These are phyloP conservation scores for Camptogramma bilineatum DNA, from an alignment of 2,888 invertebrate species.

Conservation along the genomic window DNA sequence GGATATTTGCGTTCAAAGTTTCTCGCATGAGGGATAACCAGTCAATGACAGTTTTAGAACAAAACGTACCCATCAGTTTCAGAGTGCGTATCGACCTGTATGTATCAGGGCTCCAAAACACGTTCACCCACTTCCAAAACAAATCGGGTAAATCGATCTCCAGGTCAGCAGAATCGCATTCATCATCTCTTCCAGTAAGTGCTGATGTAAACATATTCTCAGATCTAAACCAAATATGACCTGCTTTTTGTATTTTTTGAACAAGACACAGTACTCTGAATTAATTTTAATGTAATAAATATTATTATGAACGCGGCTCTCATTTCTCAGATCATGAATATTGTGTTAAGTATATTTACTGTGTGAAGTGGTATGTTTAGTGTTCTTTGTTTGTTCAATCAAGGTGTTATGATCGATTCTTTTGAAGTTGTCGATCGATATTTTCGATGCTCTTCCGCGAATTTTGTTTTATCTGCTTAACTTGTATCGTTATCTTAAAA, in stretches of 20 bases:
- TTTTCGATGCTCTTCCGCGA: not conserved
- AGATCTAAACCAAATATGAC: slow-evolving; percentile 32
- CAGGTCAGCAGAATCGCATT: slow-evolving; percentile 33
- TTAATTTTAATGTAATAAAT: slow-evolving; percentile 35
- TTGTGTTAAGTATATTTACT: not conserved
- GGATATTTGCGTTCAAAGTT: not conserved
- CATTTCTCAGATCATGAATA: slow-evolving; percentile 16
- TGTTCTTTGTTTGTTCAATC: slow-evolving; percentile 18
- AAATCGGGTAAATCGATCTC: slow-evolving; percentile 26
- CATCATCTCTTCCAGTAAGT: slow-evolving; percentile 30
- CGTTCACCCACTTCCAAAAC: slow-evolving; percentile 22
- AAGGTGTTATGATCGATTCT: slow-evolving; percentile 5
- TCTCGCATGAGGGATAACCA: too few relatives aligned
- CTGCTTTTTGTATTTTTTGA: slow-evolving; percentile 30
- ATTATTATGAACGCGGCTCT: slow-evolving; percentile 15
- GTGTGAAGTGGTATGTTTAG: slow-evolving; percentile 2
- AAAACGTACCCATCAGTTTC: not conserved
- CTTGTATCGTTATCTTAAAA: not conserved
- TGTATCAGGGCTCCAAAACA: slow-evolving; percentile 16
- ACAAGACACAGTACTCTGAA: slow-evolving; percentile 31
- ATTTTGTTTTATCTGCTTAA: not conserved
- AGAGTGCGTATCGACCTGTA: slow-evolving; percentile 6
- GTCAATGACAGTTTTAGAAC: too few relatives aligned
- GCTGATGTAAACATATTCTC: slow-evolving; percentile 36
- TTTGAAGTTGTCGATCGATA: slow-evolving; percentile 5